Percentiles rank a stretch among this genome's conserved stretches.
Evolutionary conservation across 2,113 vertebrate genomes (phyloP).

Genomic region (Coptodon bakossiorum): DNA sequence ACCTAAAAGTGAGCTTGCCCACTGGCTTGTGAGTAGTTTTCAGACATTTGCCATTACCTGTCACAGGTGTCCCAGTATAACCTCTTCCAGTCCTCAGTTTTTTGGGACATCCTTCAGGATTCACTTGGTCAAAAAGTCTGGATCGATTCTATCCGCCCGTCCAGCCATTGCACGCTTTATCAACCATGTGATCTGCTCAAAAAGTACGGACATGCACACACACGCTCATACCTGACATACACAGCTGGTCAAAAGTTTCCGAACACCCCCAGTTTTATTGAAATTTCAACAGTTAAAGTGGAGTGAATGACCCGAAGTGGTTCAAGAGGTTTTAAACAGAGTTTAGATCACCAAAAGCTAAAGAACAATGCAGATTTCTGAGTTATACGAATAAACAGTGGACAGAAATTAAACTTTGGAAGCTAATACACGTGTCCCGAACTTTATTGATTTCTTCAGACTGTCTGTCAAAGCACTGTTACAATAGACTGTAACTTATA

Average conservation of each 20-base stretch:
- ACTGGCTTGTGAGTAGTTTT: neutral
- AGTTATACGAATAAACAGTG: neutral
- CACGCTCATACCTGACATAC: neutral
- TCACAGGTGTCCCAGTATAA: neutral
- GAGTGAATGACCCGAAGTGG: neutral
- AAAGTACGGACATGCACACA: neutral
- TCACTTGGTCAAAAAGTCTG: constrained; percentile 28
- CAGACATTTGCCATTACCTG: neutral
- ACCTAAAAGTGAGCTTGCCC: neutral
- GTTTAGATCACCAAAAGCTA: neutral
- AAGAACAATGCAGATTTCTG: neutral
- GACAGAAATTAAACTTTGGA: neutral
- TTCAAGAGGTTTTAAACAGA: neutral
- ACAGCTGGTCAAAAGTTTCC: neutral
- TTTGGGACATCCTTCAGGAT: constrained; percentile 25
- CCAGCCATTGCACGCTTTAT: constrained; percentile 64
- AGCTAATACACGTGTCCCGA: neutral
- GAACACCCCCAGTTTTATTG: neutral
- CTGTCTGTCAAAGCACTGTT: neutral
- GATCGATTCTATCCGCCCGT: constrained; percentile 57
- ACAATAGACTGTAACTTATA: neutral
- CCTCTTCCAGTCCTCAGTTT: neutral
- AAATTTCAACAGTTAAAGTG: neutral
- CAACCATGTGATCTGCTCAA: constrained; percentile 70
- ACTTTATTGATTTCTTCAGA: neutral